Evolutionary conservation across 2,888 invertebrate genomes (phyloP), one percentile per base, ranked within the genome.

Genomic region (Leptinotarsa haldemani): DNA sequence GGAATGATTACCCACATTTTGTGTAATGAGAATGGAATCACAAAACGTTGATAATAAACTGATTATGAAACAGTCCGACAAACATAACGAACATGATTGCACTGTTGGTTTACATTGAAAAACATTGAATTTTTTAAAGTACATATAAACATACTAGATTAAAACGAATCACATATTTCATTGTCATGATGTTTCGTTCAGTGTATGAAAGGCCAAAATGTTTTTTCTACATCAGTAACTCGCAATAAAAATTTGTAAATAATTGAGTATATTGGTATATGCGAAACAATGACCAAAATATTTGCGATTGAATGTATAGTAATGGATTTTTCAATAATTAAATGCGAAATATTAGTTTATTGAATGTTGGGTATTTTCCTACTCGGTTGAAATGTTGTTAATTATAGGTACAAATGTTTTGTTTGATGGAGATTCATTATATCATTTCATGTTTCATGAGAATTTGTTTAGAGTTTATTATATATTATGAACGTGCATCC

Each of bases 201-300:
- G 9, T 40, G 3, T 9, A 40, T 40, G 40, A 40, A 40, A 2
- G 40, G 2, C 7, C n/a, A n/a, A 9, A 61, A 61, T 61, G n/a
- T 61, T 40, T 61, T 61, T 13, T 61, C 61, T 20, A n/a, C 61
- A 61, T 25, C 61, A 61, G 16, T 61, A 15, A 30, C 1, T 30
- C 40, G n/a, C 4, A 25, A 9, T 61, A n/a, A 40, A 18, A 61
- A 61, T 61, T 1, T 30, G 40, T 61, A 61, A 40, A 61, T 61
- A 61, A 40, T 30, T 18, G 16, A 25, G 16, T 61, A n/a, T 61
- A 61, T 61, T 61, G 66, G 48, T 52, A 66, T 50, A 66, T 52
- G 40, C 67, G 30, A 18, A 52, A 52, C 30, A 67, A n/a, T 67
- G 67, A 67, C 67, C 67, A 67, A 67, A 67, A 52, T 67, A 67